phyloP scores from a whole-genome alignment of 2,797 vertebrate genomes.

The Falco biarmicus region DNA sequence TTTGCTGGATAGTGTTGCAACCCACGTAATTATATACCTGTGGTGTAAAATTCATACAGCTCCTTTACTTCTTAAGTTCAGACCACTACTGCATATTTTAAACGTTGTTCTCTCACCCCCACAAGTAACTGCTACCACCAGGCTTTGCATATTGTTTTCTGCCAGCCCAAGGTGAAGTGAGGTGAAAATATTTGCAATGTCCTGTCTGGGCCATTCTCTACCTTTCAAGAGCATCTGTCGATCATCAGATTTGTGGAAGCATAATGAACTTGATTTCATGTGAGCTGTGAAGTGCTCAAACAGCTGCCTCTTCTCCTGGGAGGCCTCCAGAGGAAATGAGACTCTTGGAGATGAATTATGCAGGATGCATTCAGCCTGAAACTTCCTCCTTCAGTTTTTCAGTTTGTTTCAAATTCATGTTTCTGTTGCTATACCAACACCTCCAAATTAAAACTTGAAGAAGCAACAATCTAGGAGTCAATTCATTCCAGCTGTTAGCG shows the following conservation, averaged over 20 bases:
- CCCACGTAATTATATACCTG: background rate
- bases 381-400: conserved; percentile 11
- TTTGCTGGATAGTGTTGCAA: background rate
- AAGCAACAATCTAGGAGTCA: background rate
- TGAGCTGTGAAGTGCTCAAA: conserved; percentile 3
- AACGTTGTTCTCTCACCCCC: background rate
- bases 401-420: conserved; percentile 8
- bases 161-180: background rate
- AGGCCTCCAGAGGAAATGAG: conserved; percentile 58
- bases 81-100: background rate
- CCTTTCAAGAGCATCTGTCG: background rate
- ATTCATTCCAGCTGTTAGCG: conserved; percentile 17
- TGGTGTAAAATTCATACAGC: background rate
- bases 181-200: background rate
- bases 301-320: conserved; percentile 60
- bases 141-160: background rate
- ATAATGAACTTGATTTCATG: conserved; percentile 15
- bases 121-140: background rate
- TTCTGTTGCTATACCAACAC: conserved; percentile 44
- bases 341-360: conserved; percentile 30
- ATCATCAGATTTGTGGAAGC: conserved; percentile 25
- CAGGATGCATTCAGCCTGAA: conserved; percentile 33
- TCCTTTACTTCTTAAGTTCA: background rate
- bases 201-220: conserved; percentile 5
- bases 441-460: conserved; percentile 10